Evolutionary conservation across 1,140 invertebrate genomes (phyloP).

Genomic region (Philotrypesis tridentata): DNA sequence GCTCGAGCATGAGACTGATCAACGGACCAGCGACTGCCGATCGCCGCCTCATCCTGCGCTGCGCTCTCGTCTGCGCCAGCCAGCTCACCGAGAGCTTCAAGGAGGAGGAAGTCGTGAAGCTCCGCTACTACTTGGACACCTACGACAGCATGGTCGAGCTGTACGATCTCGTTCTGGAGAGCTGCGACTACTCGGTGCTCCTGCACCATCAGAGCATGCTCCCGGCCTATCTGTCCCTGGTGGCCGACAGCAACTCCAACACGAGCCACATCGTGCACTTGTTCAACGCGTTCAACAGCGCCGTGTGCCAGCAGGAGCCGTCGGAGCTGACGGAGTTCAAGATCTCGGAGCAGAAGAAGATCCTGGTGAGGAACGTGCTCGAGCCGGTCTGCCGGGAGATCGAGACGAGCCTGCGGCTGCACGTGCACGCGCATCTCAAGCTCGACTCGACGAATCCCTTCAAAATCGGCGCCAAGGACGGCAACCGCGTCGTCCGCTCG

Average conservation of each 20-base stretch:
- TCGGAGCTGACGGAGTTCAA: conserved; percentile 55
- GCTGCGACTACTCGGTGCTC: conserved; percentile 67
- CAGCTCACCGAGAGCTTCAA: conserved; percentile 68
- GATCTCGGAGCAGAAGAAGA: conserved; percentile 58
- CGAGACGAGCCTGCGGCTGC: conserved; percentile 92
- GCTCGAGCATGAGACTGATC: conserved; percentile 77
- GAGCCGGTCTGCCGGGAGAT: conserved; percentile 88
- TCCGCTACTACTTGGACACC: conserved; percentile 64
- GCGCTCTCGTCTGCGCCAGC: conserved; percentile 76
- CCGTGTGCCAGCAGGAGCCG: conserved; percentile 56
- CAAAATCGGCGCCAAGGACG: conserved; percentile 72
- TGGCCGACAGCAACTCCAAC: conserved; percentile 60
- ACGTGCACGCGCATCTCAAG: conserved; percentile 93
- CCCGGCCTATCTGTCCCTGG: conserved; percentile 65
- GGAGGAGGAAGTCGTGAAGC: conserved; percentile 65
- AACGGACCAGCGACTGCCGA: conserved; percentile 78
- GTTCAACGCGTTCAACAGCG: conserved; percentile 66
- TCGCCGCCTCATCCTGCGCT: conserved; percentile 74
- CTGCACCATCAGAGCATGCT: conserved; percentile 69
- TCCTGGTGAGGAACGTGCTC: conserved; percentile 76
- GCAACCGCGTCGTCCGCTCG: conserved; percentile 60
- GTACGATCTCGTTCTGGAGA: conserved; percentile 58
- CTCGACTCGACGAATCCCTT: conserved; percentile 87
- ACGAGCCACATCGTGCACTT: conserved; percentile 65
- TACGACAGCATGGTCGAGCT: conserved; percentile 68